Conservation (phyloP, 2,113 vertebrate species). For the Petrocephalus zakoni region DNA sequence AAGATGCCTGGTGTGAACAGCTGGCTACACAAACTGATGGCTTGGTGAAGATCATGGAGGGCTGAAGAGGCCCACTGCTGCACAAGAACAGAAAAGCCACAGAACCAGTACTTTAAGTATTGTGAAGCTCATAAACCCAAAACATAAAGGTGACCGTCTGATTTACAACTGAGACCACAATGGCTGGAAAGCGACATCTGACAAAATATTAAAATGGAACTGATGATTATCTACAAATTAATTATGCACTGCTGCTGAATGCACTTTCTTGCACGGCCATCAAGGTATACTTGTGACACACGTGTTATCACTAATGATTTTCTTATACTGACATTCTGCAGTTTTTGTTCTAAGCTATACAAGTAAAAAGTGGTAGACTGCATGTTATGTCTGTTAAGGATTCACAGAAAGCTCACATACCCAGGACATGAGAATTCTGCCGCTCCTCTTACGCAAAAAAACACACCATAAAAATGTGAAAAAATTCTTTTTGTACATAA, state of each 20-base stretch:
- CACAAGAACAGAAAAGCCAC: conserved; percentile 10
- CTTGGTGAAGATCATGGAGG: neutral
- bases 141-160: neutral
- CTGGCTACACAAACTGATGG: neutral
- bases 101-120: neutral
- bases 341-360: neutral
- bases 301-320: neutral
- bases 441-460: neutral
- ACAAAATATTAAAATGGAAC: neutral
- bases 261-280: neutral
- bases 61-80: neutral
- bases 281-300: neutral
- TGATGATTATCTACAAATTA: neutral
- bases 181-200: neutral
- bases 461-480: neutral
- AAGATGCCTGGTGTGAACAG: neutral
- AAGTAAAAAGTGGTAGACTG: neutral
- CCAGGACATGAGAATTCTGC: neutral
- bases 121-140: neutral
- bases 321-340: neutral
- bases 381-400: neutral
- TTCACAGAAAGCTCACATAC: neutral
- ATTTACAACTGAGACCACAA: neutral
- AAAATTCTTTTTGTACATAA: too few species aligned
- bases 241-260: neutral